A percentile compares a stretch with the other conserved stretches of the same genome.
Evolutionary conservation across 2,797 vertebrate species (phyloP).

Genomic region (Tokudaia tokunoshimensis): DNA sequence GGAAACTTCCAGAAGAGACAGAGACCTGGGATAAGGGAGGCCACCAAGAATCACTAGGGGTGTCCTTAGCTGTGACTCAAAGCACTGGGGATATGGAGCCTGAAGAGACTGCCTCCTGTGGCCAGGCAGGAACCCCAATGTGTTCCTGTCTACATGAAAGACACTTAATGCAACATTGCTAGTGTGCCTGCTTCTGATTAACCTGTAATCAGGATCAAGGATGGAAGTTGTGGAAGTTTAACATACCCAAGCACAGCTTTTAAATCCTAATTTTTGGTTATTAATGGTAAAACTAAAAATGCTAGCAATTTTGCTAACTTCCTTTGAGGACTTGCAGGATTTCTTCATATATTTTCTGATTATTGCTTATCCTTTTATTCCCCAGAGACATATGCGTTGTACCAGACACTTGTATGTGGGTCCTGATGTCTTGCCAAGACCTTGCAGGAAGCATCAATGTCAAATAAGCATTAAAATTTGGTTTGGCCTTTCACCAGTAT

Average conservation of each 20-base stretch:
- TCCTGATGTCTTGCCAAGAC: neutral
- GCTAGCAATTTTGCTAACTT: neutral
- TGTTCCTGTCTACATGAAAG: neutral
- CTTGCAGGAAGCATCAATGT: neutral
- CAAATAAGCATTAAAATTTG: neutral
- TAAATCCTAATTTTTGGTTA: neutral
- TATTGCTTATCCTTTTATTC: neutral
- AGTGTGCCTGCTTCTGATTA: neutral
- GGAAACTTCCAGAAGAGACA: neutral
- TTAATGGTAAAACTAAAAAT: neutral
- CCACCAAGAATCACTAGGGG: neutral
- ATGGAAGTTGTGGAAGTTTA: neutral
- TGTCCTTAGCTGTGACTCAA: neutral
- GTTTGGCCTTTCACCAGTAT: neutral
- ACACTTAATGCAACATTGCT: neutral
- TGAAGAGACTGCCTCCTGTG: neutral
- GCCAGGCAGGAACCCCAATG: neutral
- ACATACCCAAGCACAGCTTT: neutral
- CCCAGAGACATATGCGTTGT: conserved; percentile 10
- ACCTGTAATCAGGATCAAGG: neutral
- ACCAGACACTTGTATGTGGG: neutral
- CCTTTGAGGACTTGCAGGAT: neutral
- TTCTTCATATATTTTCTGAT: conserved; percentile 33
- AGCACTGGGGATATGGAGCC: neutral
- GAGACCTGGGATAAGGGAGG: neutral